Percentiles rank a stretch among this genome's conserved stretches.
Evolutionary conservation across 2,113 vertebrate species (phyloP).

Genomic region (Bolborhynchus lineola): DNA sequence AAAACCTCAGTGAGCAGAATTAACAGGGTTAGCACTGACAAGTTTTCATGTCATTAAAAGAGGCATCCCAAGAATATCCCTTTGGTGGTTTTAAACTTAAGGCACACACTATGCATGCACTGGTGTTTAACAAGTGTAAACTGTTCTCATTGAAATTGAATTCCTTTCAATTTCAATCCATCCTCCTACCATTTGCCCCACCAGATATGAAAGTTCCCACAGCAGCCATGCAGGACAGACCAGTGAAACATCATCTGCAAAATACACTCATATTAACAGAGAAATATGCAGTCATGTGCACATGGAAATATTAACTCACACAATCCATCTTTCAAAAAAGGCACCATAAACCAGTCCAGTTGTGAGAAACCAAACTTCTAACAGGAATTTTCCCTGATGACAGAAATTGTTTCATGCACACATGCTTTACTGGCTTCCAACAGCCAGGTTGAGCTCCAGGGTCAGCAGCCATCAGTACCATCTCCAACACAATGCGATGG

Average conservation of each 20-base stretch:
- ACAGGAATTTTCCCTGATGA: not conserved
- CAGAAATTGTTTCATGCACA: not conserved
- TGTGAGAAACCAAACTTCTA: not conserved
- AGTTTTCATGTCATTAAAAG: not conserved
- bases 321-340: not conserved
- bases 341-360: fast-evolving
- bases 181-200: not conserved
- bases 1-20: not conserved
- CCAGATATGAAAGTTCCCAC: not conserved
- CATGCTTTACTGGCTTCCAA: not conserved
- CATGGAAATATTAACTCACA: not conserved
- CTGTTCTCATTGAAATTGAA: not conserved
- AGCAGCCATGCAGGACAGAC: not conserved
- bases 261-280: not conserved
- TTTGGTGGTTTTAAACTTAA: not conserved
- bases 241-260: not conserved
- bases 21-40: not conserved
- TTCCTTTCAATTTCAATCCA: not conserved
- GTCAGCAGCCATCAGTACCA: not conserved
- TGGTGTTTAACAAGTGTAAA: not conserved
- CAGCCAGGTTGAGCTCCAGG: not conserved
- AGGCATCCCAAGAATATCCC: not conserved
- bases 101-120: not conserved
- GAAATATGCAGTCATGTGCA: not conserved
- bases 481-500: not conserved